phyloP scores from a whole-genome alignment of 1,140 invertebrate species.

The Phthorimaea operculella region DNA sequence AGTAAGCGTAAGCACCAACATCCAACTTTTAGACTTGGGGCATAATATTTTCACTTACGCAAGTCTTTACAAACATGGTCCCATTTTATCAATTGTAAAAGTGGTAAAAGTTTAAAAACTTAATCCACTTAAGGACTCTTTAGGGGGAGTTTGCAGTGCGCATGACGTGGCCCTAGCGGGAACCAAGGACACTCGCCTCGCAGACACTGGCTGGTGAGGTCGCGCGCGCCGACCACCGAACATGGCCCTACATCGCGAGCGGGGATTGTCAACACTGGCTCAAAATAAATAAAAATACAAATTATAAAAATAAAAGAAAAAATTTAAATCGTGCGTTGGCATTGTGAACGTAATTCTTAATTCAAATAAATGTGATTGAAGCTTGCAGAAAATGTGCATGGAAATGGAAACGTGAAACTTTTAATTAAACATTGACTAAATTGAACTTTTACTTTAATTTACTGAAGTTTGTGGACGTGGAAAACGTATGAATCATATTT shows the following conservation, averaged over 20 bases:
- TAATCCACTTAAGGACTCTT: constrained; percentile 63
- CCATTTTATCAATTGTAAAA: constrained; percentile 61
- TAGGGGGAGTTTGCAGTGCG: constrained; percentile 45
- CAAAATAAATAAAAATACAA: not conserved
- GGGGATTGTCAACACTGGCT: constrained; percentile 44
- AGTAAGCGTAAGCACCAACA: not conserved
- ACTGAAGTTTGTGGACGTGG: constrained; percentile 21
- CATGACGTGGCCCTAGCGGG: constrained; percentile 55
- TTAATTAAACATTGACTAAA: not conserved
- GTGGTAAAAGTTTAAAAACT: constrained; percentile 60
- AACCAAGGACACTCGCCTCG: constrained; percentile 48
- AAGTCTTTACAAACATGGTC: constrained; percentile 51
- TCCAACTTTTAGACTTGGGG: not conserved
- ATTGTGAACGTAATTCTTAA: too few species aligned
- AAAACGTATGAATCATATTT: constrained; percentile 26
- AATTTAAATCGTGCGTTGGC: too few species aligned
- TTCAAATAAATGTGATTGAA: too few species aligned
- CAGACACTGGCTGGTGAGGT: constrained; percentile 21
- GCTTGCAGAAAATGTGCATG: not conserved
- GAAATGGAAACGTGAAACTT: not conserved
- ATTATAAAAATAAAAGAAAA: too few species aligned
- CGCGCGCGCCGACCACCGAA: constrained; percentile 23
- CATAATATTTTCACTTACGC: constrained; percentile 49
- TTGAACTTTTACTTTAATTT: constrained; percentile 1
- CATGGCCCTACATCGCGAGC: constrained; percentile 36